phyloP scores from a whole-genome alignment of 2,888 invertebrate genomes.

The Phragmatobia fuliginosa region DNA sequence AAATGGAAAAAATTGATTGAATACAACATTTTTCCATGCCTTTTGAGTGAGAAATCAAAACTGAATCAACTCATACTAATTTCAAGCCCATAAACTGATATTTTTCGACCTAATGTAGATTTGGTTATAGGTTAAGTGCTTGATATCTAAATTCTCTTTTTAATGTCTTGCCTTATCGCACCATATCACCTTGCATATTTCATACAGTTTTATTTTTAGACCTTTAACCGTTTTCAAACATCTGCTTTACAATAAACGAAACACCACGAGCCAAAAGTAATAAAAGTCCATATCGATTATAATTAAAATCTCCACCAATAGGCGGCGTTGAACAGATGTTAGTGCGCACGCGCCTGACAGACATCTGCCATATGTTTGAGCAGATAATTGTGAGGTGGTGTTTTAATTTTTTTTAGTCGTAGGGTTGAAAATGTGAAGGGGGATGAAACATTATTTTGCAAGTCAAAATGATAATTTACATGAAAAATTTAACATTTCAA shows the following conservation, averaged over 20 bases:
- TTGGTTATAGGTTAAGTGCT: not conserved
- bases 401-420: slow-evolving; percentile 27
- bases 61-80: not conserved
- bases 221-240: slow-evolving; percentile 15
- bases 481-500: not conserved
- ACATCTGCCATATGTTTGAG: slow-evolving; percentile 60
- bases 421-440: not conserved
- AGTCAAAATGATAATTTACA: not conserved
- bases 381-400: slow-evolving; percentile 32
- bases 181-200: not conserved
- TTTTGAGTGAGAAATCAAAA: no score
- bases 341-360: slow-evolving; percentile 52
- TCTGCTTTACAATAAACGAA: slow-evolving; percentile 13
- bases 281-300: slow-evolving; percentile 27
- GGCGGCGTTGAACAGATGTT: slow-evolving; percentile 29
- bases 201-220: slow-evolving; percentile 1
- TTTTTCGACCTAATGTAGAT: not conserved
- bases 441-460: slow-evolving; percentile 1
- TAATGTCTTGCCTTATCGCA: not conserved
- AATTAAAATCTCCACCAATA: slow-evolving; percentile 22
- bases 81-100: not conserved
- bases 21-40: no score
- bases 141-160: not conserved
- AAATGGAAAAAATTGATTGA: no score
- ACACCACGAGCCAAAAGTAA: slow-evolving; percentile 23